Conservation (phyloP, 2,888 invertebrate genomes). For the Protula sp. region DNA sequence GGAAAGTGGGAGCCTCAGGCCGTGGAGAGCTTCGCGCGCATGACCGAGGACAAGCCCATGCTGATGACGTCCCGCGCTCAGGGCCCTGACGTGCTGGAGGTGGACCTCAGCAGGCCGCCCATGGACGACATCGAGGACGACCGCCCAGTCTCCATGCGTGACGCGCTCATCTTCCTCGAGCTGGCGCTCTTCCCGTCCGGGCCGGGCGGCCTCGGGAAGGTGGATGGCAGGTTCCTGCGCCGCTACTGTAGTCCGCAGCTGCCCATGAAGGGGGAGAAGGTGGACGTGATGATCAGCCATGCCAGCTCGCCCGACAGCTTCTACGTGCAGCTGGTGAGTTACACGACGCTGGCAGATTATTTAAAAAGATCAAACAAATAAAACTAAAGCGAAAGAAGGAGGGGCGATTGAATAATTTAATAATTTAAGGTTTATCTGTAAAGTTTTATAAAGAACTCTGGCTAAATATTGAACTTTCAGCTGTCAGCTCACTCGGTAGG, state of each 20-base stretch:
- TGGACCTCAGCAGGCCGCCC: slow-evolving; percentile 38
- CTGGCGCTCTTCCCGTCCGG: slow-evolving; percentile 45
- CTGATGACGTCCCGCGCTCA: slow-evolving; percentile 23
- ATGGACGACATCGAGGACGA: slow-evolving; percentile 42
- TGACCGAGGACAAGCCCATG: slow-evolving; percentile 33
- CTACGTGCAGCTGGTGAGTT: slow-evolving; percentile 58
- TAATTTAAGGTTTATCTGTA: too few relatives aligned
- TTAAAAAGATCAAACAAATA: too few relatives aligned
- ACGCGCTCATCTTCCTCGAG: slow-evolving; percentile 55
- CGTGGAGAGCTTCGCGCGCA: slow-evolving; percentile 31
- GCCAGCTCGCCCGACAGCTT: slow-evolving; percentile 65
- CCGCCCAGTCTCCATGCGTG: slow-evolving; percentile 53
- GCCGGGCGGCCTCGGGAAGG: background rate
- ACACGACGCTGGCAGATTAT: too few relatives aligned
- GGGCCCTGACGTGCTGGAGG: slow-evolving; percentile 6
- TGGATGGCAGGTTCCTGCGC: background rate
- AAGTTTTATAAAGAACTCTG: too few relatives aligned
- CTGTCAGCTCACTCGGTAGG: too few relatives aligned
- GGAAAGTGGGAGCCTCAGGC: slow-evolving; percentile 34
- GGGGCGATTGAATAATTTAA: too few relatives aligned
- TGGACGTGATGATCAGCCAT: slow-evolving; percentile 60
- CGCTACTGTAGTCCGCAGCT: slow-evolving; percentile 28
- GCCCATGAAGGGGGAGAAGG: slow-evolving; percentile 40
- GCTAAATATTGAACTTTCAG: too few relatives aligned
- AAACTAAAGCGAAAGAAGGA: too few relatives aligned